These are phyloP conservation scores for Hipparchia semele DNA, from an alignment of 2,888 invertebrate species.

Conservation along the genomic window DNA sequence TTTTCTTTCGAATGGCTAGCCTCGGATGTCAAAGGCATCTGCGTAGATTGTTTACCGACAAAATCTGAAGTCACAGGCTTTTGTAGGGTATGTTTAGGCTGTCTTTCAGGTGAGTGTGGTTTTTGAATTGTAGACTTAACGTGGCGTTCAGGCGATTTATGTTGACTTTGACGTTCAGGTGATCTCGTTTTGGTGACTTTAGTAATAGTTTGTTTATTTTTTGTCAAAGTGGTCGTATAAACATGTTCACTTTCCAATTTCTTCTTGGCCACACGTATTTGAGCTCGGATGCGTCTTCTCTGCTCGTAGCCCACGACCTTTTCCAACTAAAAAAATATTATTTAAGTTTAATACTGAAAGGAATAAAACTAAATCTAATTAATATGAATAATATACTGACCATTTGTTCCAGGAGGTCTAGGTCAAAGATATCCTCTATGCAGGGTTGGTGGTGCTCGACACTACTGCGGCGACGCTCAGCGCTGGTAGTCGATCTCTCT, in stretches of 20 bases:
- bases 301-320: slow-evolving; percentile 90
- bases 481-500: slow-evolving; percentile 73
- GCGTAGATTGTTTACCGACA: slow-evolving; percentile 42
- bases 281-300: slow-evolving; percentile 88
- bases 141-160: slow-evolving; percentile 54
- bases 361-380: neutral
- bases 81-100: slow-evolving; percentile 36
- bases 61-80: slow-evolving; percentile 45
- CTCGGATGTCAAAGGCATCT: slow-evolving; percentile 28
- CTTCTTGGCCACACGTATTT: slow-evolving; percentile 88
- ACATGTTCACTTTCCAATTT: slow-evolving; percentile 69
- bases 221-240: slow-evolving; percentile 51
- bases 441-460: slow-evolving; percentile 78
- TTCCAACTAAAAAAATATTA: slow-evolving; percentile 84
- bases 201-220: slow-evolving; percentile 52
- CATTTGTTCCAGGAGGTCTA: slow-evolving; percentile 87
- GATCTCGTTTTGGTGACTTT: slow-evolving; percentile 52
- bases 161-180: slow-evolving; percentile 50
- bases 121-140: slow-evolving; percentile 49
- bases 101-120: slow-evolving; percentile 55
- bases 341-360: neutral
- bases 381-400: slow-evolving; percentile 71
- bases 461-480: slow-evolving; percentile 73
- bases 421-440: slow-evolving; percentile 89
- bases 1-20: slow-evolving; percentile 46